Conservation (phyloP, 2,888 invertebrate genomes). For the Bombylius discolor region DNA sequence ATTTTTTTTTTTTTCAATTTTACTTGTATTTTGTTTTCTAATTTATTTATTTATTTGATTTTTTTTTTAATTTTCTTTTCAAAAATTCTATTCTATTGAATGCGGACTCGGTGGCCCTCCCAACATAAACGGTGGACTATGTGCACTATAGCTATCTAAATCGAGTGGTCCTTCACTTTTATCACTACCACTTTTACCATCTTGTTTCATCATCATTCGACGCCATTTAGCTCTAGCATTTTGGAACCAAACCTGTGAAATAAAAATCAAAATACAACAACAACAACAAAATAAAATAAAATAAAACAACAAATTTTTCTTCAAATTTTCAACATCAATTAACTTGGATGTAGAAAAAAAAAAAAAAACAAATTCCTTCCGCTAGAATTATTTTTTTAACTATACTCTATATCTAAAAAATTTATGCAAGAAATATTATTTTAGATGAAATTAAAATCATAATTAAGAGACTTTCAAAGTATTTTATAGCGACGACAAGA, state of each 20-base stretch:
- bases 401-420: no score
- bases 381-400: no score
- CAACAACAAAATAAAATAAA: background rate
- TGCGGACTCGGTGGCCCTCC: conserved; percentile 33
- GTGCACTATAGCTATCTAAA: conserved; percentile 35
- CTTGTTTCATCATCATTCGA: conserved; percentile 81
- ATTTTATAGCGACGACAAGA: no score
- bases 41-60: no score
- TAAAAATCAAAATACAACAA: background rate
- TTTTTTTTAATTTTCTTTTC: no score
- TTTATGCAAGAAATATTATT: no score
- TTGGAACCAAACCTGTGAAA: conserved; percentile 91
- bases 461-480: no score
- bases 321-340: background rate
- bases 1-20: no score
- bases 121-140: conserved; percentile 36
- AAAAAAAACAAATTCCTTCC: no score
- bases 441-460: no score
- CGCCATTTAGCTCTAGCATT: conserved; percentile 98
- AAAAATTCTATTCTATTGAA: conserved; percentile 25
- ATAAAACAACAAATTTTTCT: background rate
- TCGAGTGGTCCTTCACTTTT: conserved; percentile 36
- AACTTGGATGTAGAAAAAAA: no score
- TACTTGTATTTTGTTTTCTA: no score
- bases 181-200: conserved; percentile 40